Conservation (phyloP, 2,888 invertebrate species). For the Nebria salina region DNA sequence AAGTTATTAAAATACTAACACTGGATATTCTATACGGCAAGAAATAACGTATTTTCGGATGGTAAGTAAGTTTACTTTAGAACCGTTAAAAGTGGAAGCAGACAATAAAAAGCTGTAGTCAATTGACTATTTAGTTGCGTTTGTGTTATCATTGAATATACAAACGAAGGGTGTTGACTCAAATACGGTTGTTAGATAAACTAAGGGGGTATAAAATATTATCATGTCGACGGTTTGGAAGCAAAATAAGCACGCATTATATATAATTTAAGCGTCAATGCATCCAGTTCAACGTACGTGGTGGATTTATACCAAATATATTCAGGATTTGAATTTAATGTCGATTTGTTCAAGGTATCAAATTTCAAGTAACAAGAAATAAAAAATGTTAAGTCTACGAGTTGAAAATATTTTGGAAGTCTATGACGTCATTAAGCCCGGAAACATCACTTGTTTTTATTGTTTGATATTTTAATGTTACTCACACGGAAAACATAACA, state of each 20-base stretch:
- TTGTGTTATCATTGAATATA: background rate
- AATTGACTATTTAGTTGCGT: background rate
- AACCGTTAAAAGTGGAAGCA: background rate
- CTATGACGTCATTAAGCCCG: conserved; percentile 8
- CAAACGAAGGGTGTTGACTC: background rate
- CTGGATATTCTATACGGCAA: background rate
- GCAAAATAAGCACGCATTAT: no score
- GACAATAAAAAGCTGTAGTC: background rate
- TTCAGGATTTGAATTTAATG: background rate
- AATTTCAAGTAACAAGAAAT: background rate
- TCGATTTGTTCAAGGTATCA: background rate
- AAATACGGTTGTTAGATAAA: background rate
- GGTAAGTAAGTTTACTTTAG: background rate
- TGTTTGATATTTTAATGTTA: background rate
- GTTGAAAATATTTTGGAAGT: background rate
- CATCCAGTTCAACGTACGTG: no score
- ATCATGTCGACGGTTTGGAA: background rate
- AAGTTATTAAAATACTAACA: background rate
- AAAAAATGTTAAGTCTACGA: background rate
- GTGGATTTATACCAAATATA: no score
- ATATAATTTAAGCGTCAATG: no score
- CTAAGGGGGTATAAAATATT: background rate
- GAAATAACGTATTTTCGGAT: background rate
- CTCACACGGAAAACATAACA: background rate
- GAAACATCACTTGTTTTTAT: conserved; percentile 14